Base-by-base conservation (phyloP, 2,113 vertebrate genomes). In the Rhabdomys dilectus region DNA sequence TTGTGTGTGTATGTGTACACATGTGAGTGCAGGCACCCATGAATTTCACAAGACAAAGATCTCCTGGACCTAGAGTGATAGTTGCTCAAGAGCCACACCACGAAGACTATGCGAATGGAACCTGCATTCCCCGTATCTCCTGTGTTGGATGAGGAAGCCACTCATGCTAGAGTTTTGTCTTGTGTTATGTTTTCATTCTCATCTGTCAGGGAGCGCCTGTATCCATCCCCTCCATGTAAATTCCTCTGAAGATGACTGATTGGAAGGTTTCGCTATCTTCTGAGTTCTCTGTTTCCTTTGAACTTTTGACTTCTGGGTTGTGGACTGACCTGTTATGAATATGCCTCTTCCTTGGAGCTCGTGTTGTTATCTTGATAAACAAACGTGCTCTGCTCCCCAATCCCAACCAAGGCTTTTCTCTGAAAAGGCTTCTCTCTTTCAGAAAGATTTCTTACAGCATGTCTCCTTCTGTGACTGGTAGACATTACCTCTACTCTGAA, bases 341-440 rank as follows among this genome's bases (percentile, higher is more conserved):
- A 11, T 48, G 45, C 70, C 13, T 5, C 2, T 42, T 70, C 13
- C 1, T 1, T 0, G 2, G 34, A 66, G 10, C 66, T 60, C 2
- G 3, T 2, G 58, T 22, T 31, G 1, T 16, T 21, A 66, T 24
- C 21, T 73, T 76, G 0, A 53, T 31, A 62, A 66, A 36, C 16
- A 68, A 66, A 36, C 16, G 10, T 75, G 42, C 8, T 53, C 36
- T 22, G 29, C 11, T 24, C n/a, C 10, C 36, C n/a, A 5, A 3
- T 9, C 13, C 60, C 29, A 7, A 0, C 4, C 29, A 17, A 4
- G 0, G 1, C 6, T 36, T 70, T 5, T 15, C 16, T n/a, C 34
- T 45, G 45, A 45, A 45, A 45, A 45, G 45, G 45, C 45, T 45
- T 45, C 3, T 24, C 81, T 24, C 11, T 4, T 62, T 31, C 42